Conservation (phyloP, 2,113 vertebrate species). For the Numida meleagris region DNA sequence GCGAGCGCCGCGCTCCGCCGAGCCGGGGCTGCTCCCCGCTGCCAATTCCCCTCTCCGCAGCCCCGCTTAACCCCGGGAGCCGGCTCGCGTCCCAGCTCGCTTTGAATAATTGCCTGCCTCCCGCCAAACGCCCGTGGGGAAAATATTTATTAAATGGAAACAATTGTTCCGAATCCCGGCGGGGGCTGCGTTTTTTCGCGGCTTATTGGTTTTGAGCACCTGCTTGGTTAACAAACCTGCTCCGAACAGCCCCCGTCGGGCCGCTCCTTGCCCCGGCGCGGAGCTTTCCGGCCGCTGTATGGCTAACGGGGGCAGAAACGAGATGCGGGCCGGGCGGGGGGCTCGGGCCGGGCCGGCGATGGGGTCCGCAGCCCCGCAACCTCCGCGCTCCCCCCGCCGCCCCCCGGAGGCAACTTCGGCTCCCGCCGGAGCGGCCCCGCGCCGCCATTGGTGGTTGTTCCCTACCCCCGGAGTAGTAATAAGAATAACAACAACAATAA, state of each 20-base stretch:
- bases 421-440: neutral
- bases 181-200: slow-evolving; percentile 70
- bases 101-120: slow-evolving; percentile 85
- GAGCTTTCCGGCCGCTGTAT: neutral
- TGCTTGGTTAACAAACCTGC: slow-evolving; percentile 71
- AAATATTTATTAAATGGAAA: slow-evolving; percentile 90
- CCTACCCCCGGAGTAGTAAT: neutral
- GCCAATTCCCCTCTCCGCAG: slow-evolving; percentile 55
- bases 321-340: neutral
- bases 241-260: neutral
- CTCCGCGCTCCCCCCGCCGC: neutral
- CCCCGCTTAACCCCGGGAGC: slow-evolving; percentile 69
- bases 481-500: neutral
- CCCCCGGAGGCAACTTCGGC: neutral
- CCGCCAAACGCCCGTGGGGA: slow-evolving; percentile 82
- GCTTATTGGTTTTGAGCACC: slow-evolving; percentile 78
- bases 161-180: slow-evolving; percentile 79
- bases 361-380: neutral
- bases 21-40: neutral
- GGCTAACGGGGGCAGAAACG: neutral
- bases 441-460: neutral
- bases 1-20: neutral
- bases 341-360: neutral
- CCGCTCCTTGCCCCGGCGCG: neutral
- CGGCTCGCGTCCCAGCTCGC: slow-evolving; percentile 68